Evolutionary conservation across 2,888 invertebrate species (phyloP).

Genomic region (Globia sparganii): DNA sequence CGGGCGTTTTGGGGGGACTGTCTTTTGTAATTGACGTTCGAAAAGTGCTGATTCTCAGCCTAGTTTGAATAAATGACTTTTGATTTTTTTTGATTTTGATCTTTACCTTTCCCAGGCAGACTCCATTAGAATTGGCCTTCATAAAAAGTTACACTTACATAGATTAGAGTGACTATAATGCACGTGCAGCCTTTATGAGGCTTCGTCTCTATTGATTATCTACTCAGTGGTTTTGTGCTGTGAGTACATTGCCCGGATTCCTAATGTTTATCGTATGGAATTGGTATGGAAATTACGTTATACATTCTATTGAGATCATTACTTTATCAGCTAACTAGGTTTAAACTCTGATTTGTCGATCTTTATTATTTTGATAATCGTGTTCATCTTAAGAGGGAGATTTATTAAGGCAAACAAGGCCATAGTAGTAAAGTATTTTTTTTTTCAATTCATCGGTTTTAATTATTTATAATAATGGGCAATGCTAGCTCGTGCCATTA

Average conservation of each 20-base stretch:
- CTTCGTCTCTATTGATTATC: not conserved
- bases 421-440: too few species aligned
- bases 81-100: too few species aligned
- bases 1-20: too few species aligned
- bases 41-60: too few species aligned
- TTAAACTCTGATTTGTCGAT: not conserved
- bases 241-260: slow-evolving; percentile 18
- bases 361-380: not conserved
- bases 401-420: not conserved
- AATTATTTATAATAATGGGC: too few species aligned
- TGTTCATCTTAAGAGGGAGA: too few species aligned
- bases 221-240: not conserved
- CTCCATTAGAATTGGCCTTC: not conserved
- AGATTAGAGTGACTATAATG: not conserved
- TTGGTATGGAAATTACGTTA: slow-evolving; percentile 8
- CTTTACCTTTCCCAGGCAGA: not conserved
- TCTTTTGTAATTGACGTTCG: too few species aligned
- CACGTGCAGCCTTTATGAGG: too few species aligned
- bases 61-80: too few species aligned
- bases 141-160: not conserved
- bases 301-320: slow-evolving; percentile 26
- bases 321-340: not conserved
- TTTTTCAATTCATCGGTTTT: too few species aligned
- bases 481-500: not conserved
- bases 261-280: slow-evolving; percentile 18